Percentiles rank a stretch among this genome's conserved stretches.
These are phyloP conservation scores for Pyxicephalus adspersus DNA, from an alignment of 2,113 vertebrate genomes.

Conservation along the genomic window DNA sequence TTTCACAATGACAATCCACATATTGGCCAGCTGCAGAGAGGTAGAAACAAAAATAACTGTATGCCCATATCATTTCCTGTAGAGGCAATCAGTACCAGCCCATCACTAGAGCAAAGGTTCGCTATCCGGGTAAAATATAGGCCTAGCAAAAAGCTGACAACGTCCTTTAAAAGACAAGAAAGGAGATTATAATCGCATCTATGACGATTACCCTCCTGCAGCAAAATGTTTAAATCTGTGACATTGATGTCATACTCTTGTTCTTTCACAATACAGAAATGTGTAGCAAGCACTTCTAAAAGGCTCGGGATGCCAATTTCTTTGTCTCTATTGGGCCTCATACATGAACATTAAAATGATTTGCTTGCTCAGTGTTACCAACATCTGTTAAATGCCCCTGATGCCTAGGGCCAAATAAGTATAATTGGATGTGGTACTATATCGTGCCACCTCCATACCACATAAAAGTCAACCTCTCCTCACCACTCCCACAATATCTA, in stretches of 20 bases:
- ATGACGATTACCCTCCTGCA: neutral
- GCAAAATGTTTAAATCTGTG: neutral
- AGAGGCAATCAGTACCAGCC: conserved; percentile 38
- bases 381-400: too few species aligned
- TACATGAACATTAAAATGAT: too few species aligned
- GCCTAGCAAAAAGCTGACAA: conserved; percentile 3
- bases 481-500: too few species aligned
- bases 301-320: too few species aligned
- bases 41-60: conserved; percentile 38
- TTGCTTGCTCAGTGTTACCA: too few species aligned
- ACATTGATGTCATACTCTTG: neutral
- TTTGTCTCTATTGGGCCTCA: too few species aligned
- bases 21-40: conserved; percentile 43
- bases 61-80: conserved; percentile 42
- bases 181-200: conserved; percentile 3
- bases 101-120: conserved; percentile 41
- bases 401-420: too few species aligned
- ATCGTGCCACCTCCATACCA: too few species aligned
- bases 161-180: neutral
- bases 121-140: neutral
- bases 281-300: neutral
- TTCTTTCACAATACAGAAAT: neutral
- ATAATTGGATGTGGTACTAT: too few species aligned
- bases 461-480: too few species aligned
- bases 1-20: conserved; percentile 45